Base-by-base conservation (phyloP, 2,888 invertebrate genomes). In the Hartigia nigra region DNA sequence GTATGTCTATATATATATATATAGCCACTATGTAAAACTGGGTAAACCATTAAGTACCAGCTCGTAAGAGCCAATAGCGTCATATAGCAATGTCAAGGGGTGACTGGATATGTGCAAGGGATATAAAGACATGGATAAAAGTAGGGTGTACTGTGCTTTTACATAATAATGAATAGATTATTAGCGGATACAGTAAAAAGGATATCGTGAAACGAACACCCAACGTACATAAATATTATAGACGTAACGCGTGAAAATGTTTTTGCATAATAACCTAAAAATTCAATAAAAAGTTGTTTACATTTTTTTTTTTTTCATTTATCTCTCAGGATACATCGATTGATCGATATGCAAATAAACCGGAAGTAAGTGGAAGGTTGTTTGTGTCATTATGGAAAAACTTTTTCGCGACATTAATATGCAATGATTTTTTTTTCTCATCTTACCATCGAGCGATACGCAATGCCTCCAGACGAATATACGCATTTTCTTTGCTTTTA, bases 381-480 rank as follows among this genome's bases (percentile, higher is more conserved):
- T 1, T 34, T 32, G 14, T 31, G 55, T 72, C 34, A 72, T 72
- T 72, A 31, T 72, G 72, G 4, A 32, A 72, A 55, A 55, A 55
- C 55, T 0, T 55, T 3, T 14, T 23, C 23, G 23, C 55, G 23
- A 23, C 0, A 23, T 32, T 72, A 31, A 36, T 39, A 32, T 32
- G 12, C 11, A 31, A 36, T 74, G 4, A 12, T 31, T 77, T 76
- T 72, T 4, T 31, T 77, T 76, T 72, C 34, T 34, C 14, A 9
- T 77, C 72, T 89, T 88, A 89, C 90, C 90, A 84, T 90, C 89
- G 81, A 90, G 86, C 75, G 90, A 90, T 75, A 90, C 88, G 86
- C 90, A 90, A 83, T 88, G 88, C 79, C 90, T 89, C 88, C 90
- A 90, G 80, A 87, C 90, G 85, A 90, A 90, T 81, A 90, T 90